Base-by-base conservation (phyloP, 1,140 invertebrate species). In the Drosophila kurseongensis region DNA sequence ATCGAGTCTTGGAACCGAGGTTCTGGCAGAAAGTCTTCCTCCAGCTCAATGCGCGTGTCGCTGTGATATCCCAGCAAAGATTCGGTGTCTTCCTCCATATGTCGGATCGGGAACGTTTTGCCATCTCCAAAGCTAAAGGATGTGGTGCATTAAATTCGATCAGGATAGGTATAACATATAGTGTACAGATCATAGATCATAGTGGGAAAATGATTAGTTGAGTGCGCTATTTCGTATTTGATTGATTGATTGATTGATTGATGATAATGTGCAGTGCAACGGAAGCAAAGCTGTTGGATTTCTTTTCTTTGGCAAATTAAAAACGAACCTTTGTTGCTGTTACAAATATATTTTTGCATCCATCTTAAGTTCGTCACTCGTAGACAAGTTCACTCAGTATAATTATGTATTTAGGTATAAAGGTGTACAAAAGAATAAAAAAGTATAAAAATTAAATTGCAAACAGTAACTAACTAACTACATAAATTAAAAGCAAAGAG, bases 91-190 rank as follows among this genome's bases (percentile, higher is more conserved):
- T 97, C 96, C 80, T 97, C 96, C 76, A 95, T 94, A 67, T 95
- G 95, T 47, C 96, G 94, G 91, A 96, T 95, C 13, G 97, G 97
- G 93, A 96, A 98, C 81, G 95, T 96, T 80, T 97, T 95, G 71
- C 97, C 97, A 93, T 97, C 97, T 79, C 97, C 97, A 92, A 97
- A 95, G 94, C 97, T 97, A 93, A 73, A 94, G 93, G 78, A 73
- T 67, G 55, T 60, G 40, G 59, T 42, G 45, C 56, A 57, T 69
- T 63, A 63, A 50, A 38, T 67, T 80, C 44, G 52, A 57, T 36
- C 50, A 56, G 36, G 14, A 29, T 23, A 50, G 14, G 35, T 32
- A 59, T 55, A 58, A 51, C 35, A 38, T 41, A 59, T 66, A 45
- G 16, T 38, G 10, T 18, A 38, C 8, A 29, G 32, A 14, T 65